Percentiles rank a stretch among this genome's conserved stretches.
These are phyloP conservation scores for Heliconius nattereri DNA, from an alignment of 1,140 invertebrate species.

Conservation along the genomic window DNA sequence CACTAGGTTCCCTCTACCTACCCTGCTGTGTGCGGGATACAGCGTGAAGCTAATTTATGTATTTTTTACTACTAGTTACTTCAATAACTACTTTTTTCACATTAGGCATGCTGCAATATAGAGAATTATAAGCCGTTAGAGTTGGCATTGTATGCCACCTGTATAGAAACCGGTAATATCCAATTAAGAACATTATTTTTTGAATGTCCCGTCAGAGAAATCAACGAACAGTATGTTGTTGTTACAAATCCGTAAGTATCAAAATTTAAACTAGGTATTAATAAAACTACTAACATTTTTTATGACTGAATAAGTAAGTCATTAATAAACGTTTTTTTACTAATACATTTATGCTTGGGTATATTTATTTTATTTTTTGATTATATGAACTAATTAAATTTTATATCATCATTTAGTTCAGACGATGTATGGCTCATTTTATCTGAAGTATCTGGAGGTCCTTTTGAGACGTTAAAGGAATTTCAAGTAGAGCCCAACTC, in stretches of 20 bases:
- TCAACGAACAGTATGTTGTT: slow-evolving; percentile 55
- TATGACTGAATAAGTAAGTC: too few relatives aligned
- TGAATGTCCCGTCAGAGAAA: slow-evolving; percentile 68
- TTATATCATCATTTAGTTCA: slow-evolving; percentile 46
- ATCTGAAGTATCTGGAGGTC: slow-evolving; percentile 66
- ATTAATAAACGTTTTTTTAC: too few relatives aligned
- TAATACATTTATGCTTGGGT: too few relatives aligned
- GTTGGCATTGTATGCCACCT: slow-evolving; percentile 65
- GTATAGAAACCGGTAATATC: slow-evolving; percentile 62
- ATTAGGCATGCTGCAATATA: slow-evolving; percentile 69
- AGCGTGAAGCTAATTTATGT: too few relatives aligned
- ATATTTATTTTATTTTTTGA: background rate
- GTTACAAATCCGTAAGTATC: slow-evolving; percentile 68
- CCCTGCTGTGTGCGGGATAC: too few relatives aligned
- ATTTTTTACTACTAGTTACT: too few relatives aligned
- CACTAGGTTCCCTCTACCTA: too few relatives aligned
- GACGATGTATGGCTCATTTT: slow-evolving; percentile 70
- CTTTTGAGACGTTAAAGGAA: slow-evolving; percentile 67
- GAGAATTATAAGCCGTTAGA: slow-evolving; percentile 69
- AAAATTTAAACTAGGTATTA: background rate
- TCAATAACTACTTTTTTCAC: background rate
- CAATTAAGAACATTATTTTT: slow-evolving; percentile 62
- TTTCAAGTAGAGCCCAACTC: slow-evolving; percentile 68
- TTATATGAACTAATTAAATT: background rate
- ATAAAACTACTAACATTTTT: too few relatives aligned